A percentile compares a stretch with the other conserved stretches of the same genome.
Evolutionary conservation across 1,140 invertebrate genomes (phyloP).

Genomic region (Leptinotarsa undecemlineata): DNA sequence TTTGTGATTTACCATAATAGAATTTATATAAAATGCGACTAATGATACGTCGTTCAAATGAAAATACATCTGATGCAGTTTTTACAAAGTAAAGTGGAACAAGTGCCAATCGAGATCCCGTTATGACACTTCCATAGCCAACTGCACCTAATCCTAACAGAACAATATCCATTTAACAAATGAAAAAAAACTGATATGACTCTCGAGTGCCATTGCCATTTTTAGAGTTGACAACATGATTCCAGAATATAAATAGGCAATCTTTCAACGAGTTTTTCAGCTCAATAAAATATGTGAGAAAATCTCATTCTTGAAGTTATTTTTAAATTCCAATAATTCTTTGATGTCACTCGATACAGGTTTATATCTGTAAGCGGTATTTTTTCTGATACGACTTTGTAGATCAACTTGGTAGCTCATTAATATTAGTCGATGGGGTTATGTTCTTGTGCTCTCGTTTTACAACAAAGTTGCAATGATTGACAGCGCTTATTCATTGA

Average conservation of each 20-base stretch:
- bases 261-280: constrained; percentile 28
- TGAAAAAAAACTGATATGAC: constrained; percentile 28
- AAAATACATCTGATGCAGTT: background rate
- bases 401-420: background rate
- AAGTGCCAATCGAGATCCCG: constrained; percentile 31
- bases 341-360: constrained; percentile 16
- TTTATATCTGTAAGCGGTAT: constrained; percentile 13
- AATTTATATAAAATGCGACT: background rate
- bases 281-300: constrained; percentile 30
- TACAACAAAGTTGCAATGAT: background rate
- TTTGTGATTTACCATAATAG: too few species aligned
- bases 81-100: constrained; percentile 24
- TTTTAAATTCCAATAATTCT: constrained; percentile 22
- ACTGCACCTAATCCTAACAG: constrained; percentile 36
- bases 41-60: background rate
- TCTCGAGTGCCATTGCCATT: constrained; percentile 24
- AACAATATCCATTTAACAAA: constrained; percentile 33
- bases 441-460: constrained; percentile 5
- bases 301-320: constrained; percentile 24
- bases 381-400: constrained; percentile 19
- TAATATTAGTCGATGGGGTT: background rate
- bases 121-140: constrained; percentile 33
- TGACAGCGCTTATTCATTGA: too few species aligned
- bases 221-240: constrained; percentile 26
- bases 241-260: constrained; percentile 27